Conservation (phyloP, 1,140 invertebrate species). For the Tribolium castaneum region DNA sequence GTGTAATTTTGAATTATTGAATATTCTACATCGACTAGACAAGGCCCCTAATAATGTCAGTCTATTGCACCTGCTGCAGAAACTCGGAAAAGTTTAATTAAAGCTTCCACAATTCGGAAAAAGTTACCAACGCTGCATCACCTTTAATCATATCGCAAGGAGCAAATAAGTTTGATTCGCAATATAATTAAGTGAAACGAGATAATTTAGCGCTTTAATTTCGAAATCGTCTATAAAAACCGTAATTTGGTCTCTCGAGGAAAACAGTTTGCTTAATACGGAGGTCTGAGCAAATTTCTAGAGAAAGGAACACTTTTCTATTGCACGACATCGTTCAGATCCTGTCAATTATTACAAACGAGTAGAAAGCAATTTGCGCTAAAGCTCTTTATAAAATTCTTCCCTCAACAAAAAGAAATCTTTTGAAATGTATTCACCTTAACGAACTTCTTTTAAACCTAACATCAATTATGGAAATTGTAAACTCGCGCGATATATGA, state of each 20-base stretch:
- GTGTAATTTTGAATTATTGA: conserved; percentile 13
- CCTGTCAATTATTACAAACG: conserved; percentile 35
- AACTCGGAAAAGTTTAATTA: conserved; percentile 15
- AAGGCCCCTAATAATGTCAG: conserved; percentile 19
- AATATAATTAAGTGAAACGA: conserved; percentile 1
- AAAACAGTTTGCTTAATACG: conserved; percentile 5
- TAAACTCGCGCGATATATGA: background rate
- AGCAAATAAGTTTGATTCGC: background rate
- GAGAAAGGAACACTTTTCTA: conserved; percentile 32
- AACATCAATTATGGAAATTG: conserved; percentile 33
- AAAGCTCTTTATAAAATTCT: conserved; percentile 28
- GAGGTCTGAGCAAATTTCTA: conserved; percentile 6
- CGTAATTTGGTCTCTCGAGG: conserved; percentile 4
- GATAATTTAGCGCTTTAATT: conserved; percentile 29
- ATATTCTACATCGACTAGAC: background rate
- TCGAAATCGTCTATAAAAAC: conserved; percentile 12
- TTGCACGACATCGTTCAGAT: conserved; percentile 23
- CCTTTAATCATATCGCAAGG: background rate
- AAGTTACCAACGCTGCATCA: background rate
- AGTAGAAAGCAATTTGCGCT: conserved; percentile 32
- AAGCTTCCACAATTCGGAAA: conserved; percentile 8
- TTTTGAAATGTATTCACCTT: conserved; percentile 31
- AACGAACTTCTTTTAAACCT: conserved; percentile 18
- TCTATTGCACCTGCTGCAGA: conserved; percentile 26
- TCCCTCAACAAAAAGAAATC: conserved; percentile 1